Conservation (phyloP, 2,888 invertebrate genomes). For the Ichneumoninae sp. region DNA sequence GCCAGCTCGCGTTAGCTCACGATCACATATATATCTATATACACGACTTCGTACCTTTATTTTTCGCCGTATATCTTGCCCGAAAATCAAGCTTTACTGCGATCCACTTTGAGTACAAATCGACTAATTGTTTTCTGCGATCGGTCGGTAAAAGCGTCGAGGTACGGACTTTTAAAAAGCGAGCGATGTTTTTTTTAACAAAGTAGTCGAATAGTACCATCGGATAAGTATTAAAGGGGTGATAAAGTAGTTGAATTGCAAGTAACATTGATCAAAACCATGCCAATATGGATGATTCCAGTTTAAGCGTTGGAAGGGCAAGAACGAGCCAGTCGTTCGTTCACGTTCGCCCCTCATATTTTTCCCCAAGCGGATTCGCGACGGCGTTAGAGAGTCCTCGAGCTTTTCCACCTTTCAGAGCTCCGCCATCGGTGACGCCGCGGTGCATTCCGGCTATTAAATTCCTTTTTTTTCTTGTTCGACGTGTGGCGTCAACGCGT, state of each 20-base stretch:
- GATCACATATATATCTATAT: constrained; percentile 28
- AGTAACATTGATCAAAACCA: no score
- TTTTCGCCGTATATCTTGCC: neutral
- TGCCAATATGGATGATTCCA: no score
- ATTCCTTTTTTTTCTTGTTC: constrained; percentile 29
- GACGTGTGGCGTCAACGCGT: constrained; percentile 11
- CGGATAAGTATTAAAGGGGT: neutral
- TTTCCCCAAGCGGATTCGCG: constrained; percentile 42
- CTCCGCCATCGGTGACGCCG: constrained; percentile 12
- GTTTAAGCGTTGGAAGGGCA: no score
- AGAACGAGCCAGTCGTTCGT: neutral
- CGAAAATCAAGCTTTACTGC: constrained; percentile 23
- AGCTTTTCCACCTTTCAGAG: constrained; percentile 35
- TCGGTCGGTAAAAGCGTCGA: neutral
- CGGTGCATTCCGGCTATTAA: constrained; percentile 1
- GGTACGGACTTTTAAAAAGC: neutral
- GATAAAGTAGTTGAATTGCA: no score
- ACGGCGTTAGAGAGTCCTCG: constrained; percentile 37
- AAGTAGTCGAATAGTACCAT: no score
- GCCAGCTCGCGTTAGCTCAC: constrained; percentile 28
- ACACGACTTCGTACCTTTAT: constrained; percentile 11
- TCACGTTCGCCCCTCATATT: constrained; percentile 31
- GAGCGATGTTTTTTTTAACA: no score
- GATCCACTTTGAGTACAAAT: constrained; percentile 24
- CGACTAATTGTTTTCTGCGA: constrained; percentile 16